Percentiles rank a stretch among this genome's conserved stretches.
Conservation (phyloP, 2,888 invertebrate genomes). For the Augochlorella aurata region DNA sequence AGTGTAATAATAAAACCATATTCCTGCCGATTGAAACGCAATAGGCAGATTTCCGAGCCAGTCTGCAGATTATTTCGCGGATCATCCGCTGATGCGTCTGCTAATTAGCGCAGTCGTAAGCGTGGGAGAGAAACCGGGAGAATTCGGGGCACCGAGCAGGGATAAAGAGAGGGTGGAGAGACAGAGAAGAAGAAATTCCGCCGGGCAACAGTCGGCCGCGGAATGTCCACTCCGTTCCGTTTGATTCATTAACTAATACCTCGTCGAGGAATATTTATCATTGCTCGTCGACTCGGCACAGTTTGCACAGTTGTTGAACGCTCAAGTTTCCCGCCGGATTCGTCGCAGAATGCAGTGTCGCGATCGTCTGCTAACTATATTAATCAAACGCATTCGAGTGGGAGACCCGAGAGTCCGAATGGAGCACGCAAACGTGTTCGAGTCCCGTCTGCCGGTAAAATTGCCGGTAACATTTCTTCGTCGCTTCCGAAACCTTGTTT, state of each 20-base stretch:
- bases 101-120: too few relatives aligned
- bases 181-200: slow-evolving; percentile 4
- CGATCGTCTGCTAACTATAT: slow-evolving; percentile 27
- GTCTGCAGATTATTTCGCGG: too few relatives aligned
- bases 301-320: slow-evolving; percentile 55
- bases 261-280: slow-evolving; percentile 60
- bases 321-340: slow-evolving; percentile 29
- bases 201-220: slow-evolving; percentile 4
- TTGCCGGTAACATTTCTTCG: not conserved
- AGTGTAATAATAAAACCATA: too few relatives aligned
- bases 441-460: not conserved
- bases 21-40: too few relatives aligned
- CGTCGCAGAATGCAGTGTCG: slow-evolving; percentile 17
- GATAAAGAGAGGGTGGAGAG: not conserved
- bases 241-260: slow-evolving; percentile 61
- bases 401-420: not conserved
- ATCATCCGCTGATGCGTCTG: too few relatives aligned
- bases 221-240: slow-evolving; percentile 31
- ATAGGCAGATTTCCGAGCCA: too few relatives aligned
- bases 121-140: too few relatives aligned
- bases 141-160: too few relatives aligned
- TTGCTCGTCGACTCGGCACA: slow-evolving; percentile 36
- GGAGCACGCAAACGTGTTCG: not conserved
- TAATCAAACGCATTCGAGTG: slow-evolving; percentile 41
- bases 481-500: not conserved